Evolutionary conservation across 2,888 invertebrate genomes (phyloP).

Genomic region (Agrotis exclamationis): DNA sequence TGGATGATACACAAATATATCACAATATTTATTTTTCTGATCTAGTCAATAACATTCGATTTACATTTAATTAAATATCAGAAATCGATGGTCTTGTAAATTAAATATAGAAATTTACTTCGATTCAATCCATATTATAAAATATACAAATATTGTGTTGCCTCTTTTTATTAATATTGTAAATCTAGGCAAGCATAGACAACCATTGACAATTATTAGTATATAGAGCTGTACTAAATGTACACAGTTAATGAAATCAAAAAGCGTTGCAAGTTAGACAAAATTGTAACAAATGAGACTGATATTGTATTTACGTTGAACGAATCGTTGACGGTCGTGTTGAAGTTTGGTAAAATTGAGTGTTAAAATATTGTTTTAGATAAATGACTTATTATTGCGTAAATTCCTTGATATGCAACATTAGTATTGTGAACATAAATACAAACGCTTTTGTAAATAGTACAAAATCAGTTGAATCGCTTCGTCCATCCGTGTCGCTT

Average conservation of each 20-base stretch:
- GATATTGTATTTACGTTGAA: conserved; percentile 83
- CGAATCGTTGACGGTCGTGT: conserved; percentile 66
- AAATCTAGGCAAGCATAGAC: conserved; percentile 68
- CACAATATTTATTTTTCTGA: conserved; percentile 72
- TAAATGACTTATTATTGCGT: conserved; percentile 42
- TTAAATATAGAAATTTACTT: conserved; percentile 53
- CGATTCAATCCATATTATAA: conserved; percentile 48
- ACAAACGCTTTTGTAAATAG: conserved; percentile 67
- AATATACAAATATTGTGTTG: conserved; percentile 60
- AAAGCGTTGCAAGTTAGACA: conserved; percentile 70
- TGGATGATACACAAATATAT: conserved; percentile 64
- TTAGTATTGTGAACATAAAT: conserved; percentile 21
- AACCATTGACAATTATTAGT: conserved; percentile 41
- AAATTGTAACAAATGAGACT: conserved; percentile 83
- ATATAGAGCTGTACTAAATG: conserved; percentile 31
- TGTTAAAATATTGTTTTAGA: conserved; percentile 58
- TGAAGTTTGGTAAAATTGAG: conserved; percentile 69
- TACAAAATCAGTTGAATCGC: conserved; percentile 75
- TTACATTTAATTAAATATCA: conserved; percentile 55
- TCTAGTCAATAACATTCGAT: conserved; percentile 77
- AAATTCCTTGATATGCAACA: conserved; percentile 48
- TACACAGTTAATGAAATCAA: conserved; percentile 51
- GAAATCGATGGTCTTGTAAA: conserved; percentile 57
- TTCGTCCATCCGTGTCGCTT: conserved; percentile 82
- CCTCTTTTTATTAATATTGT: conserved; percentile 69